Evolutionary conservation across 2,797 vertebrate species (phyloP), one percentile per base, ranked within the genome.

Genomic region (Lepilemur ruficaudatus): DNA sequence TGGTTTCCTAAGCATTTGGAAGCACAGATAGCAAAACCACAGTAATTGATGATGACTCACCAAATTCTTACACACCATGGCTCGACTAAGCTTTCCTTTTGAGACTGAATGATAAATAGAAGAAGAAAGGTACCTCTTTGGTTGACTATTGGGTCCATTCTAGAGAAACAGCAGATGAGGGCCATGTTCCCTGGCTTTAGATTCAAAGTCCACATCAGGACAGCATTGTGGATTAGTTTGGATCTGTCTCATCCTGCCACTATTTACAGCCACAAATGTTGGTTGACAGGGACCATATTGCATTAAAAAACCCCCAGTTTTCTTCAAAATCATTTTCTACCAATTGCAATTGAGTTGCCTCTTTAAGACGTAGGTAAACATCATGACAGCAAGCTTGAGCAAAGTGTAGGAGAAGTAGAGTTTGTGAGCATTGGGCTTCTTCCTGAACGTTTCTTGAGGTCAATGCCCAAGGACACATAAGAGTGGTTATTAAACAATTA

Each of bases 271-370:
- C 63, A 96, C 55, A 76, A 50, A 87, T 67, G 18, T 80, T 65
- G 61, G 38, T 63, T 76, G 63, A 67, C 75, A 35, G 67, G 43
- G 46, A 93, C 7, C 32, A 35, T 20, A 57, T 11, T 63, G 13
- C 43, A 65, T 43, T 63, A 32, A 46, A 89, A 76, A 38, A 52
- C 38, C 32, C 17, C 30, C 22, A 35, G 28, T 61, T 96, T 93
- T 88, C 90, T 78, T 92, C 82, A 84, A 57, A 92, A 87, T 93
- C 22, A 55, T 23, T 83, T 90, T 91, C 80, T 91, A 59, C 41
- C 23, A 81, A 25, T 32, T 41, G 4, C 7, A 87, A 57, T 13
- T 76, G 52, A 48, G 80, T 78, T 92, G 67, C 13, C 7, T 38
- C 25, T 92, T 80, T 14, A 50, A 48, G 35, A 76, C 30, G 48